Evolutionary conservation across 2,113 vertebrate genomes (phyloP).

Genomic region (Melanotaenia duboulayi): DNA sequence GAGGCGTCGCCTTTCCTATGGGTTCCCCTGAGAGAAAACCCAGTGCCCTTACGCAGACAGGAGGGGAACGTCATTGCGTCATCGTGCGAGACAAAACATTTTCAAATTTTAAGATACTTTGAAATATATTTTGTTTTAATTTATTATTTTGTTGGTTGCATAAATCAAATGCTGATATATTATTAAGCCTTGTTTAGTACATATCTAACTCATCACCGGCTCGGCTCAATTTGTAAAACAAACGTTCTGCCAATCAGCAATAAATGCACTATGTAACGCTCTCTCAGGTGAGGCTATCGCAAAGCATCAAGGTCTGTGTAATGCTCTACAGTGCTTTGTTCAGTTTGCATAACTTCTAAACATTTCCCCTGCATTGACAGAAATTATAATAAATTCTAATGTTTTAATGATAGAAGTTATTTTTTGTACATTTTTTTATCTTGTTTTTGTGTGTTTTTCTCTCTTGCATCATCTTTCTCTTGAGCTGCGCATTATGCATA

Average conservation of each 20-base stretch:
- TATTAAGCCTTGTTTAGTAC: no score
- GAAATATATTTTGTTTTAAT: neutral
- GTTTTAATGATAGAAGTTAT: neutral
- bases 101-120: constrained; percentile 33
- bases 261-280: neutral
- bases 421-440: neutral
- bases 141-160: neutral
- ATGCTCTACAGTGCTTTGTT: no score
- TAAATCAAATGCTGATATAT: neutral
- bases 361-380: no score
- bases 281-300: neutral
- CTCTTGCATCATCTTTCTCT: neutral
- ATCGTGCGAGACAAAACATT: constrained; percentile 52
- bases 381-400: no score
- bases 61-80: constrained; percentile 43
- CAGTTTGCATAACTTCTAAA: no score
- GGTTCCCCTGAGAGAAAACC: neutral
- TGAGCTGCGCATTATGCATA: neutral
- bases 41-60: constrained; percentile 11
- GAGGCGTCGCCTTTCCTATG: neutral
- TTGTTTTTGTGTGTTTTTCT: neutral
- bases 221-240: neutral
- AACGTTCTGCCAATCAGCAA: no score
- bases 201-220: no score
- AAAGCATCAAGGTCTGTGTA: no score